Percentiles rank a stretch among this genome's conserved stretches.
Conservation (phyloP, 1,140 invertebrate species). For the Drosophila asahinai region DNA sequence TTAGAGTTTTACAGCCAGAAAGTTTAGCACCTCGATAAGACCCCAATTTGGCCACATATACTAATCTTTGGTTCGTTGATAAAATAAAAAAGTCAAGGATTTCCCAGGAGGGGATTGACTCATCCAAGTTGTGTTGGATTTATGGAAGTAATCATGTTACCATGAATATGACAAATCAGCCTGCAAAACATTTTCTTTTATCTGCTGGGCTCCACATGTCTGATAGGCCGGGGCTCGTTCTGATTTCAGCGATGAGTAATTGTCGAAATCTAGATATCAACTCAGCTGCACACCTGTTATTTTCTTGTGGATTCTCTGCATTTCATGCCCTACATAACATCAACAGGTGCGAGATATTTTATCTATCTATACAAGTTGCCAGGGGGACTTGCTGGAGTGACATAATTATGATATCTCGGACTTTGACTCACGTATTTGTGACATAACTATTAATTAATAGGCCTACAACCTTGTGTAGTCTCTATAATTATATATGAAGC, state of each 20-base stretch:
- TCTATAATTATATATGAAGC: background rate
- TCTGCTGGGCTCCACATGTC: constrained; percentile 2
- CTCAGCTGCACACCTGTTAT: constrained; percentile 26
- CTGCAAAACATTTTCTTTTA: constrained; percentile 2
- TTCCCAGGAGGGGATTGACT: constrained; percentile 14
- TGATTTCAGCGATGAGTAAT: constrained; percentile 47
- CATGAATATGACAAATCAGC: constrained; percentile 11
- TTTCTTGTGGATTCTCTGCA: constrained; percentile 3
- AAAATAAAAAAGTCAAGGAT: constrained; percentile 11
- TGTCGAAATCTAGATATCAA: constrained; percentile 9
- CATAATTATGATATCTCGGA: constrained; percentile 15
- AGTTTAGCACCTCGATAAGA: constrained; percentile 34
- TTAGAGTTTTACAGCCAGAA: constrained; percentile 26
- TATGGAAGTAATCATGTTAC: background rate
- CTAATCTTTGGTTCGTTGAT: constrained; percentile 8
- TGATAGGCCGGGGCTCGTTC: constrained; percentile 29
- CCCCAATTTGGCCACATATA: constrained; percentile 1
- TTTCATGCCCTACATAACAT: constrained; percentile 14
- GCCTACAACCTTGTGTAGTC: too few relatives aligned
- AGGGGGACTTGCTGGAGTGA: constrained; percentile 7
- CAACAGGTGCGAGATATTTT: constrained; percentile 17
- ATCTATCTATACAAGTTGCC: background rate
- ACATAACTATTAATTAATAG: background rate
- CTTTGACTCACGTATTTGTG: background rate
- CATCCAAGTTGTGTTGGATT: constrained; percentile 2